These are phyloP conservation scores for Charadrius vociferus DNA, from an alignment of 2,113 vertebrate genomes.

Conservation along the genomic window DNA sequence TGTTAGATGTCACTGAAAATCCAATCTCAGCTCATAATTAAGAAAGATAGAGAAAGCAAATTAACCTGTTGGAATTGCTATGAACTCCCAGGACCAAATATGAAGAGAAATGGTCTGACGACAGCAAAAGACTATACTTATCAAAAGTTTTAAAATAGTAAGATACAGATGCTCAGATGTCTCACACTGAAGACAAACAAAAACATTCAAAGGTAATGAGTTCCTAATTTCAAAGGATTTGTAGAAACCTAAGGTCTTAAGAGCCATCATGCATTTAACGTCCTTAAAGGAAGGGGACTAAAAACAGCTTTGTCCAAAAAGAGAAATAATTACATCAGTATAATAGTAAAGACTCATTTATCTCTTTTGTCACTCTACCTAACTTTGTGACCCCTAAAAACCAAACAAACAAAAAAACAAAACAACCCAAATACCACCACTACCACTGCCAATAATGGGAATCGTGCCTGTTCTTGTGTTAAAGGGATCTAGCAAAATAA, in stretches of 20 bases:
- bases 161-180: not conserved
- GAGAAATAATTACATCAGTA: not conserved
- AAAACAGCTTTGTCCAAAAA: not conserved
- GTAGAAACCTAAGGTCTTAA: not conserved
- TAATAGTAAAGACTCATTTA: not conserved
- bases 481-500: not conserved
- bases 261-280: not conserved
- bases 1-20: not conserved
- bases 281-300: not conserved
- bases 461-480: not conserved
- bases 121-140: not conserved
- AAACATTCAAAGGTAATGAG: not conserved
- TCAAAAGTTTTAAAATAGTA: not conserved
- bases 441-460: not conserved
- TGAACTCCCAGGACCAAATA: not conserved
- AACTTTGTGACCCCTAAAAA: not conserved
- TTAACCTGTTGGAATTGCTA: not conserved
- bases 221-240: not conserved
- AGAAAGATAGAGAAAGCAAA: not conserved
- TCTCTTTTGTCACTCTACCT: not conserved
- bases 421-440: not conserved
- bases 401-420: no score
- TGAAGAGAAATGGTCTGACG: not conserved
- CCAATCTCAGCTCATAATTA: not conserved
- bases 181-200: rapidly evolving